A percentile compares a stretch with the other conserved stretches of the same genome.
phyloP scores from a whole-genome alignment of 2,888 invertebrate genomes.

The Galerucella calmariensis region DNA sequence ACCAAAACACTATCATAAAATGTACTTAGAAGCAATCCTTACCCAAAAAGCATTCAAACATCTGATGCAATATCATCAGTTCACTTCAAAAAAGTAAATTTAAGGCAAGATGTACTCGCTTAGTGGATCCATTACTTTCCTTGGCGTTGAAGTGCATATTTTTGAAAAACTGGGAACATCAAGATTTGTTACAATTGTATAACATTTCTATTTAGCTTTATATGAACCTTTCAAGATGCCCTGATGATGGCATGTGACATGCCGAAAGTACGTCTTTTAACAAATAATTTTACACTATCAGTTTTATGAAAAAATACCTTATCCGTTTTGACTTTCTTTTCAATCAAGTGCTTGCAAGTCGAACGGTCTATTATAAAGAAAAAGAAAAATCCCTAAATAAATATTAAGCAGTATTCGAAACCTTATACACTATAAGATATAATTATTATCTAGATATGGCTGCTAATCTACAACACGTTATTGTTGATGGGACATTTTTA shows the following conservation, averaged over 20 bases:
- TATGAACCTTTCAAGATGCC: no score
- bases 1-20: neutral
- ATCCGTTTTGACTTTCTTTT: neutral
- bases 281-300: neutral
- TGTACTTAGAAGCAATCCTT: neutral
- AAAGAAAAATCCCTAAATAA: neutral
- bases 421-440: neutral
- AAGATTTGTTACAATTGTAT: no score
- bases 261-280: neutral
- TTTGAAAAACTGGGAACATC: no score
- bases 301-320: neutral
- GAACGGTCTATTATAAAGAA: neutral
- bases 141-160: no score
- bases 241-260: neutral
- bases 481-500: neutral
- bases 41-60: neutral
- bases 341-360: neutral
- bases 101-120: no score
- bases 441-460: neutral
- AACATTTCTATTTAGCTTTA: no score
- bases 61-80: neutral
- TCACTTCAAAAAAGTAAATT: neutral
- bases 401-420: neutral
- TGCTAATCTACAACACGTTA: neutral
- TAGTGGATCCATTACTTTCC: no score